Evolutionary conservation across 1,140 invertebrate genomes (phyloP).

Genomic region (Nebria ingens): DNA sequence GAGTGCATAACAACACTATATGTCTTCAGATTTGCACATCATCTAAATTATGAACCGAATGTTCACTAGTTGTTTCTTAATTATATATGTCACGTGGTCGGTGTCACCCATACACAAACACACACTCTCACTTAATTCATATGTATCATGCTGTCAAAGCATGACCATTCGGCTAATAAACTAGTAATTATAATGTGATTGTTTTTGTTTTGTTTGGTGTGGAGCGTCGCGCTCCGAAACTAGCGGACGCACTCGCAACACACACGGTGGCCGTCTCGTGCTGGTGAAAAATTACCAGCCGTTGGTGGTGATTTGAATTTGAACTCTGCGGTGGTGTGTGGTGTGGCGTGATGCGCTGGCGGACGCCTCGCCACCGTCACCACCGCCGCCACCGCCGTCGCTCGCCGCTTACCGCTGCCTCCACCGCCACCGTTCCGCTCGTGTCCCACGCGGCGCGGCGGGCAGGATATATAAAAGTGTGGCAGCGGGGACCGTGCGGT

Average conservation of each 20-base stretch:
- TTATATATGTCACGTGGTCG: too few species aligned
- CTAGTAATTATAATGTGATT: too few species aligned
- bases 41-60: background rate
- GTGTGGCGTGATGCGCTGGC: background rate
- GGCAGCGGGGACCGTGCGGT: background rate
- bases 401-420: background rate
- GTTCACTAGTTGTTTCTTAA: background rate
- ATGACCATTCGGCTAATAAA: too few species aligned
- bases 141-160: too few species aligned
- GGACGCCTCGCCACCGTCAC: background rate
- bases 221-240: background rate
- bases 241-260: background rate
- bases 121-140: too few species aligned
- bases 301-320: constrained; percentile 6
- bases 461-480: constrained; percentile 9
- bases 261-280: background rate
- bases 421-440: background rate
- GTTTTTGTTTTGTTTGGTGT: too few species aligned
- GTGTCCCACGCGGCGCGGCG: background rate
- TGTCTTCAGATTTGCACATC: background rate
- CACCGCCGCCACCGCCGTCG: background rate
- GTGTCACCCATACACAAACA: too few species aligned
- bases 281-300: background rate
- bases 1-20: too few species aligned
- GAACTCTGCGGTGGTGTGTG: constrained; percentile 5